Evolutionary conservation across 2,113 vertebrate genomes (phyloP).

Genomic region (Marmota monax): DNA sequence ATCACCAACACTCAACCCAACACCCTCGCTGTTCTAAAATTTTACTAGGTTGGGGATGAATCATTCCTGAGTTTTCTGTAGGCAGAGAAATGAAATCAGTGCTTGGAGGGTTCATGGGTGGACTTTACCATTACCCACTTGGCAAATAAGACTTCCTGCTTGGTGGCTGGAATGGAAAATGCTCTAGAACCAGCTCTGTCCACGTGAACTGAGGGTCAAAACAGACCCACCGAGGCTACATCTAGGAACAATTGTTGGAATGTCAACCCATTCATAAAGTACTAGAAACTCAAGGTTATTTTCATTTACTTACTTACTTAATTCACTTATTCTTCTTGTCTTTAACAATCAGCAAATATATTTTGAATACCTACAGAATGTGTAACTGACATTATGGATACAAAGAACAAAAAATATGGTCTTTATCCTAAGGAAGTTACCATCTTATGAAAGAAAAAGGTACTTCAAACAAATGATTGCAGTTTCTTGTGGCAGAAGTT

Average conservation of each 20-base stretch:
- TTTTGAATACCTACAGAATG: background rate
- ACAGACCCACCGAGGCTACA: background rate
- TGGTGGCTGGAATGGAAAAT: constrained; percentile 32
- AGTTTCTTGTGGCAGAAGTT: background rate
- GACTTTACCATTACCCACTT: background rate
- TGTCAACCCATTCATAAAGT: background rate
- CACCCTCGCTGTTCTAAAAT: background rate
- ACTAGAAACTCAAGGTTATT: background rate
- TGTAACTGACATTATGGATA: background rate
- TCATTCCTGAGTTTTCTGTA: background rate
- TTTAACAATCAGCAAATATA: background rate
- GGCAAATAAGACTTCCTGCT: constrained; percentile 79
- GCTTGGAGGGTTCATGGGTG: background rate
- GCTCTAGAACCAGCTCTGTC: background rate
- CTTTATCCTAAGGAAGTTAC: constrained; percentile 12
- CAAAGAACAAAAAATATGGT: background rate
- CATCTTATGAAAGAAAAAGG: background rate
- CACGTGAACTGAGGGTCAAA: background rate
- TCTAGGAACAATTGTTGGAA: background rate
- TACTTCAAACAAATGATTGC: constrained; percentile 10
- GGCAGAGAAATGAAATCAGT: background rate
- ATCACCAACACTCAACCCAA: background rate
- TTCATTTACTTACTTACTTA: constrained; percentile 30
- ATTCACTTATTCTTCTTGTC: background rate
- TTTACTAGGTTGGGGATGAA: background rate